Conservation (phyloP, 2,888 invertebrate genomes). For the Agriopis aurantiaria region DNA sequence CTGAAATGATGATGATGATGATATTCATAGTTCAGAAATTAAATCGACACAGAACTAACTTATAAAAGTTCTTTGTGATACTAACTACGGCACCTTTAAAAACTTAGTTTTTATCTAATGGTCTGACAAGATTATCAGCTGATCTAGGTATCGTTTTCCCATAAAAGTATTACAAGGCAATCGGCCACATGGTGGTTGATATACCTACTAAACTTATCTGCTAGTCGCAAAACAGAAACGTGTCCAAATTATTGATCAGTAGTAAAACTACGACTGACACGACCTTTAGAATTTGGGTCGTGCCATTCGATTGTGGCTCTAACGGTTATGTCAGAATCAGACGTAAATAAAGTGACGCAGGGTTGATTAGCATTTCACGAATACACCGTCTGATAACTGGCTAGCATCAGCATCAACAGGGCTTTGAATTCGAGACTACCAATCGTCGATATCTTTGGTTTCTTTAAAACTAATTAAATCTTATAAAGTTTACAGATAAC, state of each 20-base stretch:
- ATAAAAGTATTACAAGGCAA: constrained; percentile 9
- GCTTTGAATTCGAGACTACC: not conserved
- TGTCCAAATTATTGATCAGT: constrained; percentile 20
- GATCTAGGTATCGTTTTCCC: constrained; percentile 2
- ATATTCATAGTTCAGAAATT: too few relatives aligned
- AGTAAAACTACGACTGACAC: constrained; percentile 8
- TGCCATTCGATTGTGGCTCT: constrained; percentile 14
- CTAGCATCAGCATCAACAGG: not conserved
- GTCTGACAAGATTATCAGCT: not conserved
- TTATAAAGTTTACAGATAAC: not conserved
- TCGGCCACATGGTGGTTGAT: not conserved
- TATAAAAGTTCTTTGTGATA: too few relatives aligned
- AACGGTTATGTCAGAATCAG: constrained; percentile 30
- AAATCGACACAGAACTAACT: too few relatives aligned
- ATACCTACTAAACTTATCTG: not conserved
- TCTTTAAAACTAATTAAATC: too few relatives aligned
- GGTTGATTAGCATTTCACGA: constrained; percentile 20
- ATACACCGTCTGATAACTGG: not conserved
- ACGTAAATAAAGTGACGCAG: constrained; percentile 20
- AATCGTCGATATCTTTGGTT: not conserved
- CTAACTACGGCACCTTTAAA: too few relatives aligned
- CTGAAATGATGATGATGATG: too few relatives aligned
- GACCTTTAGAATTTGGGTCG: constrained; percentile 27
- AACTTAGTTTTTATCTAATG: too few relatives aligned
- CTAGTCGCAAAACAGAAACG: constrained; percentile 16